phyloP scores from a whole-genome alignment of 64 coral and sea anemone genomes.

The Montipora foliosa region DNA sequence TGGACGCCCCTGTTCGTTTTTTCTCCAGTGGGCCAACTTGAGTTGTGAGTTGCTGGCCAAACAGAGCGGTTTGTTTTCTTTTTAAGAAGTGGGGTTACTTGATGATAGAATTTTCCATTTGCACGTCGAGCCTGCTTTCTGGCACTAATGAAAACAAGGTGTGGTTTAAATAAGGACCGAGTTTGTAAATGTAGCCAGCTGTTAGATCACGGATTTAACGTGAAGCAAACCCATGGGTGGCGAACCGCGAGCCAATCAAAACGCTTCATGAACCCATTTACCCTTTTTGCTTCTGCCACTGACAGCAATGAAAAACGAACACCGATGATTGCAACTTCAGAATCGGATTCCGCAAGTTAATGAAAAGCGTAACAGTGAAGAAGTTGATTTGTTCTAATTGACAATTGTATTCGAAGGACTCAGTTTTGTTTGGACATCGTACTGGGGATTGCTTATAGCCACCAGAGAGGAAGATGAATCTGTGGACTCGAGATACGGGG shows the following conservation, averaged over 20 bases:
- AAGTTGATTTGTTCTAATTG: no score
- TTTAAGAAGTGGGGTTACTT: neutral
- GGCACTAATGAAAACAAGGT: neutral
- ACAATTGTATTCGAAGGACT: no score
- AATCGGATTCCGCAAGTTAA: no score
- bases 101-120: no score
- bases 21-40: neutral
- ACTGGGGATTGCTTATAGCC: no score
- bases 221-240: neutral
- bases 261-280: neutral
- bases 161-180: neutral
- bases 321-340: no score
- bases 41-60: neutral
- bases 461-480: no score
- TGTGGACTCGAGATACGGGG: no score
- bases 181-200: neutral
- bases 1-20: neutral
- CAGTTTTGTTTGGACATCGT: no score
- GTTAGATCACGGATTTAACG: conserved; percentile 1
- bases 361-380: no score
- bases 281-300: neutral
- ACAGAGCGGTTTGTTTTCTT: neutral
- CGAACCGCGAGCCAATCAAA: neutral
- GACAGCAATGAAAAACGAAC: no score
- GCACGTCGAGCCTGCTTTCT: neutral